A percentile compares a stretch with the other conserved stretches of the same genome.
phyloP scores from a whole-genome alignment of 2,888 invertebrate genomes.

The Nesidiocoris tenuis region DNA sequence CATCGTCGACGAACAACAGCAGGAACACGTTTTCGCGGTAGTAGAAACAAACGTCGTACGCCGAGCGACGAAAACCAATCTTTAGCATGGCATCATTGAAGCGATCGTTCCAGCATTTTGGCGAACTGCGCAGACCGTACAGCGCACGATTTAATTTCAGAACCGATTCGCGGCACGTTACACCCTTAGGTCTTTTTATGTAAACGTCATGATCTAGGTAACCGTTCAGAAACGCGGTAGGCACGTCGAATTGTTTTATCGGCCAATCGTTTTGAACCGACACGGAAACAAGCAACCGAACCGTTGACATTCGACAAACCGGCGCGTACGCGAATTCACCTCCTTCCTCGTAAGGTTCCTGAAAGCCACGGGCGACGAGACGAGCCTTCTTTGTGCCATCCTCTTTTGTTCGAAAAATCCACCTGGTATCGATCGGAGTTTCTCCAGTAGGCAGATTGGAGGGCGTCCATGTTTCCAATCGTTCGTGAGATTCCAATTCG shows the following conservation, averaged over 20 bases:
- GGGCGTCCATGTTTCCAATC: conserved; percentile 44
- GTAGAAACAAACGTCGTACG: conserved; percentile 30
- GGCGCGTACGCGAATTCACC: conserved; percentile 1
- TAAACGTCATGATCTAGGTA: no score
- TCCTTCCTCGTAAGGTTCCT: not conserved
- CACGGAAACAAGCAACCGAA: conserved; percentile 18
- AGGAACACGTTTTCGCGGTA: conserved; percentile 3
- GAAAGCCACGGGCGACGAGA: no score
- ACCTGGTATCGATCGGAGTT: conserved; percentile 41
- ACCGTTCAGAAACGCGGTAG: conserved; percentile 25
- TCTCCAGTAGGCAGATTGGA: conserved; percentile 18
- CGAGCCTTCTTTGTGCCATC: conserved; percentile 44
- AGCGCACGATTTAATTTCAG: conserved; percentile 17
- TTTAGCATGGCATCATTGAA: conserved; percentile 30
- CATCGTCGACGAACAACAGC: conserved; percentile 40
- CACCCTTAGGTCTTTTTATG: conserved; percentile 41
- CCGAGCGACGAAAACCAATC: conserved; percentile 26
- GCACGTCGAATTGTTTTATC: conserved; percentile 12
- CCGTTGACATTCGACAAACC: conserved; percentile 23
- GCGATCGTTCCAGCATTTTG: conserved; percentile 41
- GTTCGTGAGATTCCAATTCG: conserved; percentile 43
- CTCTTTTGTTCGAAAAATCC: conserved; percentile 44
- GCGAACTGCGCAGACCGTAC: conserved; percentile 22
- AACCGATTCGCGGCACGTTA: conserved; percentile 2
- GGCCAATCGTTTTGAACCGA: conserved; percentile 6